Conservation (phyloP, 1,140 invertebrate species). For the Wasmannia auropunctata region DNA sequence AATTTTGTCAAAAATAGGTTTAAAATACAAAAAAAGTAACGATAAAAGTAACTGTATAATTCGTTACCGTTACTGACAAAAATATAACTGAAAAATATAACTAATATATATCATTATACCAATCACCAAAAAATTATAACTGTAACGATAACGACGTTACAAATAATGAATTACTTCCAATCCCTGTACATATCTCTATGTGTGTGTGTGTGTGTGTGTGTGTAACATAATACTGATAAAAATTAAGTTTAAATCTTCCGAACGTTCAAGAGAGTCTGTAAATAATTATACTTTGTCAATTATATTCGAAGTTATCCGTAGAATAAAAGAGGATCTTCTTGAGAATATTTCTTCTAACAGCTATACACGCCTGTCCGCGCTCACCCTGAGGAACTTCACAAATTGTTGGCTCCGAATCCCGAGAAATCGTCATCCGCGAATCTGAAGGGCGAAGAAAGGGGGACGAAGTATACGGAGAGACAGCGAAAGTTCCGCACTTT, state of each 20-base stretch:
- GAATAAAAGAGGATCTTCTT: background rate
- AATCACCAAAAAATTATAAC: no score
- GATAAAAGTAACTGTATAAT: no score
- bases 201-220: no score
- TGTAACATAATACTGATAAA: background rate
- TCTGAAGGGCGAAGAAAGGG: background rate
- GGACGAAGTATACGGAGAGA: background rate
- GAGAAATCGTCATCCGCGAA: slow-evolving; percentile 17
- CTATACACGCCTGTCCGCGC: background rate
- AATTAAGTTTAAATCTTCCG: background rate
- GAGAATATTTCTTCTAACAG: background rate
- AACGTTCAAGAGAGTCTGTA: background rate
- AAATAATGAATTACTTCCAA: no score
- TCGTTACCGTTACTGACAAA: no score
- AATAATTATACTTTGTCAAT: background rate
- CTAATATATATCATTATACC: no score
- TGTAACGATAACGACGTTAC: no score
- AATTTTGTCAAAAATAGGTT: no score
- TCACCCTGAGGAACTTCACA: background rate
- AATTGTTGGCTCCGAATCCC: slow-evolving; percentile 10
- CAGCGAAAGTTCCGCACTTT: slow-evolving; percentile 33
- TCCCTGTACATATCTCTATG: no score
- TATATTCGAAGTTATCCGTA: background rate
- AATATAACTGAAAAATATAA: no score
- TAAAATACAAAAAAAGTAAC: no score